These are phyloP conservation scores for Glyphotaelius pellucidus DNA, from an alignment of 2,888 invertebrate genomes.

Conservation along the genomic window DNA sequence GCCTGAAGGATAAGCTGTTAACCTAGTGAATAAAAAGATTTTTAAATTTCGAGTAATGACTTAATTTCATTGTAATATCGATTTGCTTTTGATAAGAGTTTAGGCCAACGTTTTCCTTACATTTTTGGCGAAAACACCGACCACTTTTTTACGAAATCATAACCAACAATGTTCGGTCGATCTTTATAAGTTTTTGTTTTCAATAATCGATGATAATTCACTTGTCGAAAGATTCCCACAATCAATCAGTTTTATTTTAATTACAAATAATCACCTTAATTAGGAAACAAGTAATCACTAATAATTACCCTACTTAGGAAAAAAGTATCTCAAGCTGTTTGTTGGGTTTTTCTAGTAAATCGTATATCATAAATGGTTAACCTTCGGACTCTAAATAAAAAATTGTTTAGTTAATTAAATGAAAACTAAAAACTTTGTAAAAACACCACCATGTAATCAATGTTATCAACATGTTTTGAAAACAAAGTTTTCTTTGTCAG, in stretches of 20 bases:
- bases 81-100: not conserved
- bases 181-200: not conserved
- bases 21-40: too few relatives aligned
- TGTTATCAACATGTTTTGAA: too few relatives aligned
- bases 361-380: not conserved
- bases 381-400: too few relatives aligned
- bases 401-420: too few relatives aligned
- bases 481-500: too few relatives aligned
- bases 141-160: not conserved
- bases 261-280: not conserved
- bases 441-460: too few relatives aligned
- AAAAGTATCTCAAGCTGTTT: not conserved
- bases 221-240: not conserved
- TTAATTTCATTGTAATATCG: too few relatives aligned
- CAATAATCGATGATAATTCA: not conserved
- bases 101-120: not conserved
- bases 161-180: not conserved
- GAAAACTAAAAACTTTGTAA: too few relatives aligned
- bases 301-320: not conserved
- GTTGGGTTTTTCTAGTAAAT: not conserved
- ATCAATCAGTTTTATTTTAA: not conserved
- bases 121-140: not conserved
- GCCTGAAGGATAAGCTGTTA: too few relatives aligned
- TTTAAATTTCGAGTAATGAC: too few relatives aligned
- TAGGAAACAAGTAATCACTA: not conserved